Conservation (phyloP, 2,888 invertebrate species). For the Acanthosepion esculentum region DNA sequence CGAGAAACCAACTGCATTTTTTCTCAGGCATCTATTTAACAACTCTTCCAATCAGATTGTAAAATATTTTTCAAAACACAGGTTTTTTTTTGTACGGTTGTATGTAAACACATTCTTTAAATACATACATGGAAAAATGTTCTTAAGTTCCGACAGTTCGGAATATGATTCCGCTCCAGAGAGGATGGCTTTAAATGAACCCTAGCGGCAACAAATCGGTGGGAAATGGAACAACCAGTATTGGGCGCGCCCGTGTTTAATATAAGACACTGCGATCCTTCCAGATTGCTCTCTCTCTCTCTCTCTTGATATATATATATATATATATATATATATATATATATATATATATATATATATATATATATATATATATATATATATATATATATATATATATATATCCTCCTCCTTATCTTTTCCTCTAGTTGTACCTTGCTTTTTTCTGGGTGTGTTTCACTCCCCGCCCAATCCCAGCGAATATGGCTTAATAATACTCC, state of each 20-base stretch:
- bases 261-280: not conserved
- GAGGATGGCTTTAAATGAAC: not conserved
- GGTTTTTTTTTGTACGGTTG: not conserved
- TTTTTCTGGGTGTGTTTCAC: not conserved
- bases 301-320: too few species aligned
- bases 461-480: not conserved
- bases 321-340: too few species aligned
- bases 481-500: too few species aligned
- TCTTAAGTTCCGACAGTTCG: not conserved
- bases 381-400: too few species aligned
- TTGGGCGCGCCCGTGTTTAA: not conserved
- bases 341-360: too few species aligned
- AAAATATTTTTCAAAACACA: too few species aligned
- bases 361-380: too few species aligned
- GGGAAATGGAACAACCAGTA: not conserved
- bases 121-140: not conserved
- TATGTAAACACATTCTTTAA: not conserved
- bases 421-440: too few species aligned
- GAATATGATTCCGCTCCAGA: constrained; percentile 18
- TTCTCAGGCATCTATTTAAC: too few species aligned
- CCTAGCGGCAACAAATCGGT: constrained; percentile 20
- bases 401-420: too few species aligned
- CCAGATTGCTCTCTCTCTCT: not conserved
- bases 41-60: too few species aligned
- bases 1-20: too few species aligned